phyloP scores from a whole-genome alignment of 2,888 invertebrate species.

The Junonia oenone region DNA sequence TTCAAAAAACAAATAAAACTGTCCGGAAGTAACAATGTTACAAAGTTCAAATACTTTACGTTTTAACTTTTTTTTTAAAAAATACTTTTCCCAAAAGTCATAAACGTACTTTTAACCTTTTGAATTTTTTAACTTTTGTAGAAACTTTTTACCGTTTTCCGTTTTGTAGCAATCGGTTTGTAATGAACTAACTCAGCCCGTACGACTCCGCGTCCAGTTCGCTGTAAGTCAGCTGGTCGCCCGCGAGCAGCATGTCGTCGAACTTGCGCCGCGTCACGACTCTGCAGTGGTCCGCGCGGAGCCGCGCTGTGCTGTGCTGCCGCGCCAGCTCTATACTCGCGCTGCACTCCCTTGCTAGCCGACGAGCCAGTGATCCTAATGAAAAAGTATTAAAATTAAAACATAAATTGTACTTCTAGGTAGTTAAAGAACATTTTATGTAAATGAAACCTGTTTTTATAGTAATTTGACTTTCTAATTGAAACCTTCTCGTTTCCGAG shows the following conservation, averaged over 20 bases:
- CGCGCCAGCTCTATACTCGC: constrained; percentile 47
- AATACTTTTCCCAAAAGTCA: no score
- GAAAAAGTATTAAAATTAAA: background rate
- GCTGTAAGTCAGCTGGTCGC: constrained; percentile 62
- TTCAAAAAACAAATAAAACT: background rate
- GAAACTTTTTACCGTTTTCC: background rate
- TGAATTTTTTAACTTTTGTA: background rate
- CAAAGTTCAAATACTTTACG: background rate
- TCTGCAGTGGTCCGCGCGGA: constrained; percentile 45
- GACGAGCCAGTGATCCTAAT: constrained; percentile 54
- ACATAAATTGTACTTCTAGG: no score
- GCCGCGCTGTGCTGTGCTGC: constrained; percentile 59
- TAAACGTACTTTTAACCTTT: no score
- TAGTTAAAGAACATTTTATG: background rate
- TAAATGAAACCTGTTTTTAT: background rate
- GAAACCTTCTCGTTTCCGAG: background rate
- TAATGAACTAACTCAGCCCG: constrained; percentile 52
- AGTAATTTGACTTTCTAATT: background rate
- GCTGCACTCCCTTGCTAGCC: constrained; percentile 49
- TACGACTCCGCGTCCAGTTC: constrained; percentile 66
- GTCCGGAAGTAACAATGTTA: no score
- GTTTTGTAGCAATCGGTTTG: background rate
- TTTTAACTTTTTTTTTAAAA: background rate
- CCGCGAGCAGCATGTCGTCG: constrained; percentile 62
- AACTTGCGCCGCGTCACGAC: constrained; percentile 49